phyloP scores from a whole-genome alignment of 2,888 invertebrate species.

The Andrena hattorfiana region DNA sequence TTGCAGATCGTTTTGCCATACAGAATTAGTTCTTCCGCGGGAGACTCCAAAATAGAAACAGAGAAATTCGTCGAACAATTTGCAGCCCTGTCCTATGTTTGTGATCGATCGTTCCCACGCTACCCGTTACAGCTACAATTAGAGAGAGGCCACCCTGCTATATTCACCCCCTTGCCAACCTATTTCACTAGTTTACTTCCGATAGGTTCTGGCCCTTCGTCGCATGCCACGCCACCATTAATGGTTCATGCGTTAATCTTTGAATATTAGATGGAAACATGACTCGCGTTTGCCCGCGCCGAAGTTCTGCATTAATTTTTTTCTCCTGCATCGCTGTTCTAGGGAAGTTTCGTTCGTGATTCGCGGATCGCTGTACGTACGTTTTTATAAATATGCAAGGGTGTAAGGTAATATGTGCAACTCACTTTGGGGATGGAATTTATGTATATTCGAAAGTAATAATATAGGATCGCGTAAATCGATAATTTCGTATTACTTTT shows the following conservation, averaged over 20 bases:
- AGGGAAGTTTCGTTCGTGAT: too few relatives aligned
- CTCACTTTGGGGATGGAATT: too few relatives aligned
- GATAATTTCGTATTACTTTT: too few relatives aligned
- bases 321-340: too few relatives aligned
- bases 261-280: neutral
- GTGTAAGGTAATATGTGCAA: too few relatives aligned
- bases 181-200: conserved; percentile 30
- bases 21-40: conserved; percentile 32
- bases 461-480: too few relatives aligned
- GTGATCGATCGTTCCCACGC: conserved; percentile 33
- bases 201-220: conserved; percentile 2
- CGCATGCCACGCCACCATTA: neutral
- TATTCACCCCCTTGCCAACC: conserved; percentile 20
- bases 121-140: conserved; percentile 20
- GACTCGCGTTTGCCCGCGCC: too few relatives aligned
- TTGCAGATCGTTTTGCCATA: neutral
- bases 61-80: conserved; percentile 43
- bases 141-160: conserved; percentile 5
- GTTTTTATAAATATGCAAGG: too few relatives aligned
- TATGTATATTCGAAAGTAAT: too few relatives aligned
- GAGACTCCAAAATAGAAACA: conserved; percentile 8
- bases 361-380: too few relatives aligned
- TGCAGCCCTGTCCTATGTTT: conserved; percentile 8
- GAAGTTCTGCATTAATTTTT: too few relatives aligned
- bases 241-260: neutral